Evolutionary conservation across 2,113 vertebrate genomes (phyloP).

Genomic region (Pomatostomus ruficeps): DNA sequence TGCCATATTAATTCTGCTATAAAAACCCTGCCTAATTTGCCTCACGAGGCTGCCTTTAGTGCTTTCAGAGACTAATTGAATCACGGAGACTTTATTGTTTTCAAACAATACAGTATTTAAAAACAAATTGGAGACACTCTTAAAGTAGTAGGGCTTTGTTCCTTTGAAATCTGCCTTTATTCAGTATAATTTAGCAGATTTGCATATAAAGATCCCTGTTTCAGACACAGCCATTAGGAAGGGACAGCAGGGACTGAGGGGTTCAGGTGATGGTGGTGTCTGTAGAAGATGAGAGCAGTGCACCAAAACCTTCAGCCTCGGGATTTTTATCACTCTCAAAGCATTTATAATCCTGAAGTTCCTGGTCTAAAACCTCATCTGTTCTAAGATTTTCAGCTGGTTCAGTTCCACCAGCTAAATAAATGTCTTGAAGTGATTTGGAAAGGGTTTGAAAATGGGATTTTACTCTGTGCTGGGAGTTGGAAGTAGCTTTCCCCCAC

Average conservation of each 20-base stretch:
- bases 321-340: not conserved
- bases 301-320: not conserved
- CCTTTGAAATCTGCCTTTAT: not conserved
- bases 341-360: not conserved
- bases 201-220: not conserved
- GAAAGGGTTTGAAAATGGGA: not conserved
- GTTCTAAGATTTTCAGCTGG: not conserved
- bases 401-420: not conserved
- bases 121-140: not conserved
- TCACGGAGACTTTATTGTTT: not conserved
- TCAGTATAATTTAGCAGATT: not conserved
- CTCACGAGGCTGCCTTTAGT: constrained; percentile 10
- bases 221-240: not conserved
- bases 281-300: not conserved
- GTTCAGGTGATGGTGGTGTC: not conserved
- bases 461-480: not conserved
- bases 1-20: constrained; percentile 50
- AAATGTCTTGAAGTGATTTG: not conserved
- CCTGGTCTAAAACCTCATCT: not conserved
- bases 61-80: constrained; percentile 24
- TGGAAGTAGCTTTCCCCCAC: not conserved
- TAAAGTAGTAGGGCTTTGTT: not conserved
- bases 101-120: constrained; percentile 27
- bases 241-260: not conserved
- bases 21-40: constrained; percentile 20